Evolutionary conservation across 2,797 vertebrate species (phyloP).

Genomic region (Adelosebastes latens): DNA sequence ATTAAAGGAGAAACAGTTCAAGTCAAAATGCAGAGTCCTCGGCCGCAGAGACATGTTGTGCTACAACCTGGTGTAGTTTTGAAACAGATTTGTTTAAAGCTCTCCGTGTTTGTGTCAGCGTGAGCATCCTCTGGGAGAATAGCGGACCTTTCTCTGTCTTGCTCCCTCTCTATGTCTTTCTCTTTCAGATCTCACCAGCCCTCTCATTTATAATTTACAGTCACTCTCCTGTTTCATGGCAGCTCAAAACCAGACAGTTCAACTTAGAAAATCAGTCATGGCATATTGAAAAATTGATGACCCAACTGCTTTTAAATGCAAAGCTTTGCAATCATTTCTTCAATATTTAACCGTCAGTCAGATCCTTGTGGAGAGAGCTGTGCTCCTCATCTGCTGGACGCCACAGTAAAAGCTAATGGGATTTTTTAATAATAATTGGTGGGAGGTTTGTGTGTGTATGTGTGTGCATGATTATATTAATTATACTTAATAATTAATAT

Average conservation of each 20-base stretch:
- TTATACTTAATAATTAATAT: background rate
- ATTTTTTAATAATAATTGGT: constrained; percentile 52
- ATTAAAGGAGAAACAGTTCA: background rate
- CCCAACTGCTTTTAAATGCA: constrained; percentile 72
- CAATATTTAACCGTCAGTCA: constrained; percentile 51
- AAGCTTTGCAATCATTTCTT: constrained; percentile 60
- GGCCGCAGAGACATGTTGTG: background rate
- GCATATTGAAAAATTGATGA: constrained; percentile 77
- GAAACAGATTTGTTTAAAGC: constrained; percentile 27
- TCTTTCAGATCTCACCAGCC: constrained; percentile 58
- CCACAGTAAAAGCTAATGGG: constrained; percentile 32
- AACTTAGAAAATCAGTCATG: constrained; percentile 72
- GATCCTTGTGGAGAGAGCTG: constrained; percentile 20
- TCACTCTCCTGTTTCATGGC: constrained; percentile 78
- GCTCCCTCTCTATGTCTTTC: constrained; percentile 28
- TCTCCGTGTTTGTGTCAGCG: constrained; percentile 16
- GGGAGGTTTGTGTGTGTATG: constrained; percentile 1
- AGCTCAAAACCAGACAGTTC: constrained; percentile 66
- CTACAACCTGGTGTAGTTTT: background rate
- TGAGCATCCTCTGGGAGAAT: constrained; percentile 34
- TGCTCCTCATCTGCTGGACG: constrained; percentile 36
- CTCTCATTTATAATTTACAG: constrained; percentile 81
- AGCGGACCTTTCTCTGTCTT: constrained; percentile 20
- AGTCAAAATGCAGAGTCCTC: background rate
- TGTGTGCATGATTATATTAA: background rate